Percentiles rank a stretch among this genome's conserved stretches.
Conservation (phyloP, 1,140 invertebrate species). For the Antheraea mylitta region DNA sequence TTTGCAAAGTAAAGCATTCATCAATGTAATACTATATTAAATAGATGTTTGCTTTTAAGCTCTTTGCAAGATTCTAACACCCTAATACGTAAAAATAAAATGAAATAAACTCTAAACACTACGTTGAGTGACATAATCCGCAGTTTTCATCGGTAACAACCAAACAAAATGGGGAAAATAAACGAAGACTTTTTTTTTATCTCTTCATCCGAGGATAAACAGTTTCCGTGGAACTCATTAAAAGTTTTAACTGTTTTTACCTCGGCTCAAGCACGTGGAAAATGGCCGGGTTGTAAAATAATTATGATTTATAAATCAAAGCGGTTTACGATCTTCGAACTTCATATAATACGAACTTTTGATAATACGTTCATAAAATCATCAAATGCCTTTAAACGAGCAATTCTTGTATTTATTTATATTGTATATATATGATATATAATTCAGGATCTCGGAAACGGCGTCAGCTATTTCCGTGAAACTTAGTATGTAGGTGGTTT, state of each 20-base stretch:
- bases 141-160: background rate
- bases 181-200: slow-evolving; percentile 21
- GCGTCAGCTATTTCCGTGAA: too few relatives aligned
- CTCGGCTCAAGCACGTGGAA: slow-evolving; percentile 19
- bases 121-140: background rate
- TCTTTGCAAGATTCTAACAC: too few relatives aligned
- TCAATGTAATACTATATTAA: too few relatives aligned
- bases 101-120: background rate
- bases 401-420: too few relatives aligned
- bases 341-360: background rate
- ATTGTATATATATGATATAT: too few relatives aligned
- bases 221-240: slow-evolving; percentile 38
- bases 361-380: background rate
- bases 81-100: too few relatives aligned
- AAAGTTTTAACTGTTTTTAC: slow-evolving; percentile 37
- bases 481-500: too few relatives aligned
- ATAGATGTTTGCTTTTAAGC: too few relatives aligned
- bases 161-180: slow-evolving; percentile 14
- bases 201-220: slow-evolving; percentile 25
- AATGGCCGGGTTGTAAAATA: slow-evolving; percentile 16
- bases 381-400: too few relatives aligned
- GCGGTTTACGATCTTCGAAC: background rate
- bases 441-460: too few relatives aligned
- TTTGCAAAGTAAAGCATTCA: too few relatives aligned
- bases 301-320: slow-evolving; percentile 8